Evolutionary conservation across 2,888 invertebrate species (phyloP).

Genomic region (Drosophila atripex): DNA sequence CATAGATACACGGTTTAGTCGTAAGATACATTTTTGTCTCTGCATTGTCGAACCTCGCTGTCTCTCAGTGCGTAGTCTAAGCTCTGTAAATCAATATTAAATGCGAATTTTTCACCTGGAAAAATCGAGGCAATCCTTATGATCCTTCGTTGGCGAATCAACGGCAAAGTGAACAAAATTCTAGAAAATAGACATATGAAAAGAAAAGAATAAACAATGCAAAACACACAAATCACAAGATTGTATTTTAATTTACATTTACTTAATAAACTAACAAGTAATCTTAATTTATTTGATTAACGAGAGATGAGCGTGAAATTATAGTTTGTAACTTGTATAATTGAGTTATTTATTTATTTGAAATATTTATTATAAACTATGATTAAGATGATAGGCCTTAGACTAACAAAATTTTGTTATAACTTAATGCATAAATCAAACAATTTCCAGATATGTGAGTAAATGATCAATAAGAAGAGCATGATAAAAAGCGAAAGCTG

Average conservation of each 20-base stretch:
- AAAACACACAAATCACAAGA: conserved; percentile 60
- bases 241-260: conserved; percentile 57
- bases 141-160: conserved; percentile 29
- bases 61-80: conserved; percentile 81
- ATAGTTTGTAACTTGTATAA: conserved; percentile 43
- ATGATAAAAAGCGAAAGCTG: conserved; percentile 52
- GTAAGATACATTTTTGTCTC: conserved; percentile 32
- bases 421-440: conserved; percentile 34
- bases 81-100: conserved; percentile 45
- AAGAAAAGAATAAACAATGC: neutral
- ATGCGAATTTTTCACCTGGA: neutral
- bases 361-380: conserved; percentile 56
- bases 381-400: conserved; percentile 53
- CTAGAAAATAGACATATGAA: conserved; percentile 5
- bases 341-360: conserved; percentile 71
- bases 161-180: conserved; percentile 48
- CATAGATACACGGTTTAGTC: conserved; percentile 26
- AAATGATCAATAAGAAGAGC: conserved; percentile 50
- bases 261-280: conserved; percentile 49
- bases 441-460: conserved; percentile 35
- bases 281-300: conserved; percentile 47
- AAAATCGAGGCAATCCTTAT: conserved; percentile 1
- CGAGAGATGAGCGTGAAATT: conserved; percentile 57
- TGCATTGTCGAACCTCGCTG: conserved; percentile 80
- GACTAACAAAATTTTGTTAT: conserved; percentile 64